Conservation (phyloP, 2,113 vertebrate species). For the Paedocypris sp. region DNA sequence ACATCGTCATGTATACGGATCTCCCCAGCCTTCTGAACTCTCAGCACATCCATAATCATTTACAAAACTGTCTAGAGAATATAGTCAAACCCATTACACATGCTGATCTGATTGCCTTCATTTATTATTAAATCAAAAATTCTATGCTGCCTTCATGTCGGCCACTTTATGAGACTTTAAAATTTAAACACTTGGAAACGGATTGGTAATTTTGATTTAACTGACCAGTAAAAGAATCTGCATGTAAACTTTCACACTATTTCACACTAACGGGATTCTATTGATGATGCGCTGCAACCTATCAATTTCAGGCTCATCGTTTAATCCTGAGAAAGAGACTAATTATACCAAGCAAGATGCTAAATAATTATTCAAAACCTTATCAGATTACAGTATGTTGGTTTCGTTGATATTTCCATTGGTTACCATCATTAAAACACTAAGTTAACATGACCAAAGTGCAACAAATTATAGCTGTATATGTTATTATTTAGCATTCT, state of each 20-base stretch:
- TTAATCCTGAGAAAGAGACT: not conserved
- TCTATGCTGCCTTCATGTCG: conserved; percentile 50
- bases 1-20: conserved; percentile 15
- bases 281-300: not conserved
- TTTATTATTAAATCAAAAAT: conserved; percentile 58
- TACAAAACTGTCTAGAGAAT: conserved; percentile 35
- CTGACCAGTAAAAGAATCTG: conserved; percentile 37
- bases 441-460: no score
- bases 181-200: conserved; percentile 61
- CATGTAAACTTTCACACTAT: not conserved
- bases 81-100: conserved; percentile 52
- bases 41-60: conserved; percentile 25
- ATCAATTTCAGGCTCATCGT: not conserved
- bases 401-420: conserved; percentile 15
- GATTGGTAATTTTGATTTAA: conserved; percentile 49
- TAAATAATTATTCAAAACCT: conserved; percentile 9
- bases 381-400: not conserved
- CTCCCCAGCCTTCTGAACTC: conserved; percentile 9
- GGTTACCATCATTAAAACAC: not conserved
- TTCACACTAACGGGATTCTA: not conserved
- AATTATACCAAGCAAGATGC: not conserved
- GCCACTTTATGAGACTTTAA: conserved; percentile 62
- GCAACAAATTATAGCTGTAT: no score
- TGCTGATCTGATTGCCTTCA: conserved; percentile 56
- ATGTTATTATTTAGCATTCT: no score